Evolutionary conservation across 2,797 vertebrate genomes (phyloP).

Genomic region (Streptopelia turtur): DNA sequence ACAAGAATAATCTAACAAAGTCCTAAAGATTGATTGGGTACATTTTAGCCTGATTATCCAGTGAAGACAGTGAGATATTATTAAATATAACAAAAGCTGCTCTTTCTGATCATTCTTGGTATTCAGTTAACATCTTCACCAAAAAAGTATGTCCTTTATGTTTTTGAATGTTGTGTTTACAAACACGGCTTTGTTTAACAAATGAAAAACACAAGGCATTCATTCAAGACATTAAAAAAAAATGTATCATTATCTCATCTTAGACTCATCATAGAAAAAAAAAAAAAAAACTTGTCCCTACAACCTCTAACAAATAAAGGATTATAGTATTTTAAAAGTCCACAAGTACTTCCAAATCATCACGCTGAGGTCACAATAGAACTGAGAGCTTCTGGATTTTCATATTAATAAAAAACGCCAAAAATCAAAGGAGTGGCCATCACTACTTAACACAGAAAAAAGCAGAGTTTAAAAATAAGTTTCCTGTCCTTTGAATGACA

Average conservation of each 20-base stretch:
- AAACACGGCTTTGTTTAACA: constrained; percentile 88
- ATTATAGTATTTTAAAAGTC: constrained; percentile 36
- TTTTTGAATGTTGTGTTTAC: constrained; percentile 84
- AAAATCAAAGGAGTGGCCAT: not conserved
- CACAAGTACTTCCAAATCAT: constrained; percentile 22
- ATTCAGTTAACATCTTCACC: constrained; percentile 85
- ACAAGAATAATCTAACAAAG: constrained; percentile 37
- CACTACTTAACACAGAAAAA: not conserved
- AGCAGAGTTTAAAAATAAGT: not conserved
- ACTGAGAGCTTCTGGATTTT: not conserved
- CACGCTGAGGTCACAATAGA: not conserved
- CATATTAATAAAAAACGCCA: not conserved
- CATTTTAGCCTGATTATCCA: constrained; percentile 67
- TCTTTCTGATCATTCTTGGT: constrained; percentile 81
- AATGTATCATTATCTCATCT: constrained; percentile 88
- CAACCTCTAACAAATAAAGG: constrained; percentile 72
- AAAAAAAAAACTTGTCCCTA: constrained; percentile 77
- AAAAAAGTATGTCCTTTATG: constrained; percentile 87
- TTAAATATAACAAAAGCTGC: constrained; percentile 81
- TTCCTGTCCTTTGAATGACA: not conserved
- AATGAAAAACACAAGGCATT: constrained; percentile 83
- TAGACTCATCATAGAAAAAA: constrained; percentile 80
- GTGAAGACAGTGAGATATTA: constrained; percentile 76
- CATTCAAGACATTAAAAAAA: constrained; percentile 84
- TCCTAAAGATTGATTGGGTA: constrained; percentile 70